Base-by-base conservation (phyloP, 2,797 vertebrate genomes). In the Cossypha polioptera region DNA sequence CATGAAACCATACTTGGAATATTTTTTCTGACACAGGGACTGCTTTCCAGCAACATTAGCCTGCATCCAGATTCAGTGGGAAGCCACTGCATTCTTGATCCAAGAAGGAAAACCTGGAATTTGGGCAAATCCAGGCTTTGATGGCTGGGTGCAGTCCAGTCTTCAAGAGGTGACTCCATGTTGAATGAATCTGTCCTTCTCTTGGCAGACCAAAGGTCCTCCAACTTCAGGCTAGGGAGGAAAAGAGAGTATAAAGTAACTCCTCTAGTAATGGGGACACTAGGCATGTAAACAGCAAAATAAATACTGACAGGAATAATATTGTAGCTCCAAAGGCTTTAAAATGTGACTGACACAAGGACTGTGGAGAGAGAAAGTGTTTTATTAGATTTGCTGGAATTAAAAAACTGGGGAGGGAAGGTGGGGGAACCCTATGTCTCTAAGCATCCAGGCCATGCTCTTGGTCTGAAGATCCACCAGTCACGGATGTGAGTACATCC, bases 191-290 rank as follows among this genome's bases (percentile, higher is more conserved):
- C 17, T 94, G 12, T 83, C 85, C 10, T 86, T 73, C 31, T 88
- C 87, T 88, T 91, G 50, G 45, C 89, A 94, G 31, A 38, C 16
- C n/a, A 96, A 68, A 54, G n/a, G 47, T 80, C n/a, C 85, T 90
- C 94, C 92, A 91, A 21, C 61, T 90, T 96, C 92, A 88, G 85
- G 75, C 96, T 96, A 71, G 22, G 26, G 9, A 84, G 29, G 4
- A 83, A 45, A 94, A 91, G 16, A 61, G 20, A 86, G 10, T 84
- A 33, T 31, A 31, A 71, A 18, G n/a, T 74, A 40, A 86, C 3
- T 71, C 5, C 19, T 71, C 13, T 53, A 57, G n/a, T 48, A 51
- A 55, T 40, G 25, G 50, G 58, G 75, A 28, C n/a, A 24, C 10
- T 57, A 50, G 40, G 48, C 28, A 28, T 48, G 25, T 18, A 76